These are phyloP conservation scores for Apamea epomidion DNA, from an alignment of 2,888 invertebrate genomes.

Conservation along the genomic window DNA sequence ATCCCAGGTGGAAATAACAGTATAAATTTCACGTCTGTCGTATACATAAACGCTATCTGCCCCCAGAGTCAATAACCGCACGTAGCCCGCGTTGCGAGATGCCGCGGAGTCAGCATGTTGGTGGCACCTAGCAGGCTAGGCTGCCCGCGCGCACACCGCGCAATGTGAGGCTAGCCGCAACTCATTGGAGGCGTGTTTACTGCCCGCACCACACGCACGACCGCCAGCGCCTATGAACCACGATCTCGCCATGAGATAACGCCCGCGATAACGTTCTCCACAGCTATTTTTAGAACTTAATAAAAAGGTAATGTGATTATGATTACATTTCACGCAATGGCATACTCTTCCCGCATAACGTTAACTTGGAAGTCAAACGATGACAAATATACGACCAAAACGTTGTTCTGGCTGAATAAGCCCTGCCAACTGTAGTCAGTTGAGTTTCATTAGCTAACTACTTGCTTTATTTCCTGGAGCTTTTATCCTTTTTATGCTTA, in stretches of 20 bases:
- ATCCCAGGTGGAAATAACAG: background rate
- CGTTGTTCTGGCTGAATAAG: conserved; percentile 14
- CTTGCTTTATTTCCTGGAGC: conserved; percentile 47
- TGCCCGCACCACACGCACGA: conserved; percentile 63
- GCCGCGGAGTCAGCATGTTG: conserved; percentile 45
- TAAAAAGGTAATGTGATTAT: conserved; percentile 86
- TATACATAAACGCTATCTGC: conserved; percentile 57
- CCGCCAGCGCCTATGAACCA: conserved; percentile 67
- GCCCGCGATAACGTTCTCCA: conserved; percentile 85
- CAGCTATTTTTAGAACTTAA: conserved; percentile 86
- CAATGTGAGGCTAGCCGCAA: conserved; percentile 50
- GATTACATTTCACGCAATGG: conserved; percentile 75
- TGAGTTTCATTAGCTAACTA: conserved; percentile 51
- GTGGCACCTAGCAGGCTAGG: conserved; percentile 54
- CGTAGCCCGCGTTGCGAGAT: conserved; percentile 56
- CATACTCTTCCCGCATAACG: conserved; percentile 58
- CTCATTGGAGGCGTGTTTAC: conserved; percentile 61
- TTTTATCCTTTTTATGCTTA: conserved; percentile 47
- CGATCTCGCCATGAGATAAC: conserved; percentile 89
- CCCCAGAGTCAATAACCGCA: conserved; percentile 72
- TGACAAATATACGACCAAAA: conserved; percentile 23
- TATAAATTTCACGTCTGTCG: conserved; percentile 19
- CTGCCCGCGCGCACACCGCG: conserved; percentile 51
- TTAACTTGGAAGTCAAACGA: conserved; percentile 19
- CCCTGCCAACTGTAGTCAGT: conserved; percentile 32